A percentile compares a stretch with the other conserved stretches of the same genome.
Conservation (phyloP, 2,888 invertebrate species). For the Acholoe squamosa region DNA sequence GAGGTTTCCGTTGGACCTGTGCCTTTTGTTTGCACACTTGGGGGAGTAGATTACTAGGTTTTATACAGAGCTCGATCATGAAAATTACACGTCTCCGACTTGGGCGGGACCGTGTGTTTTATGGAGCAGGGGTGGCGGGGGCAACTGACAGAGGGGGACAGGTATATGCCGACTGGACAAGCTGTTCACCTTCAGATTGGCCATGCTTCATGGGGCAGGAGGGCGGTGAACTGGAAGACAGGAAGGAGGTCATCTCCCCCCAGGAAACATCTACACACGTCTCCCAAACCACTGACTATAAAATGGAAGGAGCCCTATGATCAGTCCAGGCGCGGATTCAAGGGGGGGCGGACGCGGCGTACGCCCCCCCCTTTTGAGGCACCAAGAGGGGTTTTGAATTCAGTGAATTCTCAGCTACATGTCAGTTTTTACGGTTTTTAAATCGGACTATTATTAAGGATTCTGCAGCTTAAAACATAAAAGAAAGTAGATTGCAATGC, state of each 20-base stretch:
- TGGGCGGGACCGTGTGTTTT: not conserved
- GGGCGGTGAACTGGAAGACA: constrained; percentile 14
- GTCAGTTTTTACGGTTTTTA: too few relatives aligned
- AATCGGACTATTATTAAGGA: too few relatives aligned
- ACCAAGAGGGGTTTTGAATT: too few relatives aligned
- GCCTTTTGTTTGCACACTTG: constrained; percentile 39
- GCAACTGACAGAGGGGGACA: not conserved
- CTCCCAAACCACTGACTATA: not conserved
- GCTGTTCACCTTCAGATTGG: not conserved
- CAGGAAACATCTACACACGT: not conserved
- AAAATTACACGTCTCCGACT: constrained; percentile 21
- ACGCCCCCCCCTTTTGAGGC: too few relatives aligned
- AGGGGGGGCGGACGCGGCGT: too few relatives aligned
- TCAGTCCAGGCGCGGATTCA: too few relatives aligned
- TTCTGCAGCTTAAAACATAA: too few relatives aligned
- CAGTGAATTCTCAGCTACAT: too few relatives aligned
- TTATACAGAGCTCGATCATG: not conserved
- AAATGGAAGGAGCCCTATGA: not conserved
- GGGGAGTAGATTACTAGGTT: not conserved
- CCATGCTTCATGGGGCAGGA: constrained; percentile 17
- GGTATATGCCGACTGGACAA: not conserved
- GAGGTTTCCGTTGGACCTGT: not conserved
- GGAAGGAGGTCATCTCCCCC: not conserved
- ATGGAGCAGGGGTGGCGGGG: not conserved
- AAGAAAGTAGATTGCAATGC: too few relatives aligned